Base-by-base conservation (phyloP, 2,797 vertebrate species). In the Falco novaeseelandiae region DNA sequence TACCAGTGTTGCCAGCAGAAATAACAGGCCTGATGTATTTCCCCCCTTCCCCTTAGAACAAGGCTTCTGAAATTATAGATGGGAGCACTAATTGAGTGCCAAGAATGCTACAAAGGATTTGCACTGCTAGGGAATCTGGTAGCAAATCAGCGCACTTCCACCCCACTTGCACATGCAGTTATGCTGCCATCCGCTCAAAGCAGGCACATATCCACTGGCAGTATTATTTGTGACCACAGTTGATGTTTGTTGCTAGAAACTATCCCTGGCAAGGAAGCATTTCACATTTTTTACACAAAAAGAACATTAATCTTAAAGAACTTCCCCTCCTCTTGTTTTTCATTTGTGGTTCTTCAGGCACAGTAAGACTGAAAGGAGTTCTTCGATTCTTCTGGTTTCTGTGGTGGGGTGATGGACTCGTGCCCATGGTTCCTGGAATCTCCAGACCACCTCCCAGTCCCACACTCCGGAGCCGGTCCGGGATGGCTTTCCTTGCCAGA, bases 61-160 rank as follows among this genome's bases (percentile, higher is more conserved):
- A 83, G 20, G 59, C 57, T 93, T 84, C 92, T 87, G 78, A 96
- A 96, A 95, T 96, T 66, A 90, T 52, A 96, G 86, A 83, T 54
- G 81, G 58, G 85, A 93, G 38, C 49, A 49, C 67, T 91, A 90
- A 89, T 1, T 57, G 83, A 72, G 73, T 18, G 72, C 92, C 81
- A 90, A 58, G 84, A 92, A 89, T 12, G 22, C 66, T 59, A 65
- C 63, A 21, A 84, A 71, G 1, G 0, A 69, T 72, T 67, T 52
- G 87, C 30, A 38, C 61, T 22, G 72, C 65, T 61, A 5, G 36
- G 46, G 80, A 83, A 93, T 59, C 65, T 36, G 72, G 49, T 38
- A 74, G 72, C 61, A 63, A 77, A 87, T 14, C 91, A 52, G 14
- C 0, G 4, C 0, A 0, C 32, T 83, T 21, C 83, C 83, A 48